Conservation (phyloP, 2,797 vertebrate species). For the Clarias platycephalus region DNA sequence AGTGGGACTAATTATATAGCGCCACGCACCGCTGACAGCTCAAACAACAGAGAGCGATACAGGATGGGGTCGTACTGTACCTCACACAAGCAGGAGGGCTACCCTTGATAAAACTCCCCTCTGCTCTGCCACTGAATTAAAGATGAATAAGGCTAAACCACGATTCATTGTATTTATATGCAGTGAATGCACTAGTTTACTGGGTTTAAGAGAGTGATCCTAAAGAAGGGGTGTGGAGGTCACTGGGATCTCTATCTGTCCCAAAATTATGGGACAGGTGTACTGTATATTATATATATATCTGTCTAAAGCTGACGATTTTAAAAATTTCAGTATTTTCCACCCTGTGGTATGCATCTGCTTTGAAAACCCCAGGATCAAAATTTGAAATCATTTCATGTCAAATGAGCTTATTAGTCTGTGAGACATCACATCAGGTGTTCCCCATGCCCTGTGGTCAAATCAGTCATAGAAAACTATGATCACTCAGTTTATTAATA, state of each 20-base stretch:
- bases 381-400: too few species aligned
- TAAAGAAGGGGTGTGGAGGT: neutral
- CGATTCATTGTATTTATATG: neutral
- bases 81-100: neutral
- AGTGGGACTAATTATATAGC: constrained; percentile 33
- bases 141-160: neutral
- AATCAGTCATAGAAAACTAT: too few species aligned
- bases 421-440: too few species aligned
- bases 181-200: neutral
- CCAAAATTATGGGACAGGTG: neutral
- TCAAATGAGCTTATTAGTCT: too few species aligned
- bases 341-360: too few species aligned
- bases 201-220: neutral
- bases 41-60: neutral
- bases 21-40: neutral
- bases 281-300: neutral
- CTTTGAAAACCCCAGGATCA: too few species aligned
- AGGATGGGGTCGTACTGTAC: neutral
- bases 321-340: too few species aligned
- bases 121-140: neutral
- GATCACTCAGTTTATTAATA: too few species aligned
- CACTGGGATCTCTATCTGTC: neutral
- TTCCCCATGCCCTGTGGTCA: too few species aligned
- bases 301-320: neutral
- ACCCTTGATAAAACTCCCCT: neutral